Evolutionary conservation across 2,888 invertebrate species (phyloP), one percentile per base, ranked within the genome.

Genomic region (Entomobrya proxima): DNA sequence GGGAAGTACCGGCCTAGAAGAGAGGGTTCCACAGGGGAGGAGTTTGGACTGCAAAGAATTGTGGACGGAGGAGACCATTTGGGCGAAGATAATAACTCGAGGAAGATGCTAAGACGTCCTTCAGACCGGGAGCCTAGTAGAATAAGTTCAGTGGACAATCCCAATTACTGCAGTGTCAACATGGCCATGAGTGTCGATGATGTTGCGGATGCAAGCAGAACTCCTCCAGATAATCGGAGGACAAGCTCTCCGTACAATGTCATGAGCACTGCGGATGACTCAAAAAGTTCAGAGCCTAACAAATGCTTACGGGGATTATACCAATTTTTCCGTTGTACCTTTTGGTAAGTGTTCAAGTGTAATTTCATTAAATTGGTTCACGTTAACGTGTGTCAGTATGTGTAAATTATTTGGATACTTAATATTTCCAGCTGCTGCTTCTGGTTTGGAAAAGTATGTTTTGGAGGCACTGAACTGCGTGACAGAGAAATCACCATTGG

Each of bases 401-500:
- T 72, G 37, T 61, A 67, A 79, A 44, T 64, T 69, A 18, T 58
- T 44, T n/a, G 6, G 0, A 40, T 80, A 18, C 55, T 15, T 24
- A 76, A 58, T 27, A 44, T 86, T 92, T 93, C 74, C 92, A 98
- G 97, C 92, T 95, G 97, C 91, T 95, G 95, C 92, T 94, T 95
- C 89, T 94, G 94, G 92, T 93, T 95, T 91, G 95, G 96, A 93
- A 94, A 94, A 90, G 93, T 94, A 93, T 86, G 90, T 91, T 89
- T 89, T 74, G 93, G 95, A 84, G 95, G 95, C 90, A 94, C 95
- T 89, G 96, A 96, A 91, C 92, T 96, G 77, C 94, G 94, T 90
- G 94, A 96, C 6, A 94, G 97, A 90, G 95, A 95, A 58, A 95
- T 97, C 90, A 94, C 94, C 91, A 93, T 97, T 90, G 97, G 97